Conservation (phyloP, 2,113 vertebrate species). For the Apteryx mantelli region DNA sequence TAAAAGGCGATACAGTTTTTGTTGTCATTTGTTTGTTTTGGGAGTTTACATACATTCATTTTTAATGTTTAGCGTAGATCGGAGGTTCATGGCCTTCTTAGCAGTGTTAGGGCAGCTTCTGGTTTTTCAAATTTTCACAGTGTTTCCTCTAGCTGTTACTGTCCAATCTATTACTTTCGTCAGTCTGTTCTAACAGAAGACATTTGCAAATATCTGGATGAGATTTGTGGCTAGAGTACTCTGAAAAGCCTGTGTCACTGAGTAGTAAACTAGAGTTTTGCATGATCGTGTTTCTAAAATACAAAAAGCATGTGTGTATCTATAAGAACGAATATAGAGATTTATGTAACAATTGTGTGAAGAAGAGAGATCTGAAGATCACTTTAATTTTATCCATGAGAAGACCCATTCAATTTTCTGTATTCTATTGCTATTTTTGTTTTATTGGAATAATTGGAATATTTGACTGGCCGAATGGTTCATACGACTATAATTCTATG, state of each 20-base stretch:
- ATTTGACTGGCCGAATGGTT: background rate
- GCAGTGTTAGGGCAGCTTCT: background rate
- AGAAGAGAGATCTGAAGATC: background rate
- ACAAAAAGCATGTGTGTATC: rapidly evolving
- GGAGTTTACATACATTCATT: background rate
- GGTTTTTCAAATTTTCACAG: background rate
- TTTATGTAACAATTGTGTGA: background rate
- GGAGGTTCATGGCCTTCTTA: background rate
- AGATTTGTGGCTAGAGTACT: background rate
- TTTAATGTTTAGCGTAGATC: background rate
- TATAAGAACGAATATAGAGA: background rate
- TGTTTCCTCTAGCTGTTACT: background rate
- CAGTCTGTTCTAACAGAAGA: background rate
- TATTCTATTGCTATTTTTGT: background rate
- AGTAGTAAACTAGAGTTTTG: background rate
- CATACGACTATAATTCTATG: background rate
- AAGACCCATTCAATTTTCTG: background rate
- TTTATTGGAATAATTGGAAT: background rate
- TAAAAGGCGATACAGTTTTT: background rate
- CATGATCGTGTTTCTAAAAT: background rate
- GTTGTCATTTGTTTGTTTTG: background rate
- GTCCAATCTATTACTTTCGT: background rate
- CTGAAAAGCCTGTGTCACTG: background rate
- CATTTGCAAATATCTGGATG: background rate
- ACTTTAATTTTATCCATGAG: background rate